Evolutionary conservation across 2,888 invertebrate species (phyloP), one percentile per base, ranked within the genome.

Genomic region (Venusia cambrica): DNA sequence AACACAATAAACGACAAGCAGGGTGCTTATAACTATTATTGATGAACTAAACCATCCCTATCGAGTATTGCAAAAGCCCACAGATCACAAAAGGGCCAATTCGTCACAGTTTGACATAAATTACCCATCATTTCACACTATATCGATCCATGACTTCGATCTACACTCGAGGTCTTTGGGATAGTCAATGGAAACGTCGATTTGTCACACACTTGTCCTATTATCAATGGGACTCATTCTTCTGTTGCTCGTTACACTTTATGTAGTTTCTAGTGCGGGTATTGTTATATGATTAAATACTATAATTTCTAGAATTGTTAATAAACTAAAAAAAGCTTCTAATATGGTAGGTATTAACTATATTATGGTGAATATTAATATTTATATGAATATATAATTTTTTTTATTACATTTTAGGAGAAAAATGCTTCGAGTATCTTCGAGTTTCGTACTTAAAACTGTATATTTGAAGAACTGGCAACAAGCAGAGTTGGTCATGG

Each of bases 81-180:
- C 61, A 53, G 37, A 27, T 41, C 50, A 62, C 55, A 54, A 50
- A 31, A 26, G 37, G 13, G 3, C 16, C 46, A 45, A 69, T 70
- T 62, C 54, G 69, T 67, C 60, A 68, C 40, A 44, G 48, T 42
- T 46, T 62, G 66, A 65, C 68, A 69, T 64, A 62, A 66, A 66
- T 62, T 63, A 62, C 57, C 57, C 48, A 60, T 64, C 57, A 54
- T 64, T 61, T 58, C 58, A 59, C 57, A 57, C 56, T 7, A 57
- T 53, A 52, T 2, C 9, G 14, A 27, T 20, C 27, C 14, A 46
- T 51, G 51, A 40, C 51, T 26, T 51, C 45, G 56, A 52, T 54
- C 38, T 38, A 45, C 37, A 44, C 49, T 52, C 46, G 45, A 40
- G 39, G 37, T 6, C 48, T 35, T 36, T 43, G 51, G 22, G 38